phyloP scores from a whole-genome alignment of 1,140 invertebrate genomes.

The Campodea augens region DNA sequence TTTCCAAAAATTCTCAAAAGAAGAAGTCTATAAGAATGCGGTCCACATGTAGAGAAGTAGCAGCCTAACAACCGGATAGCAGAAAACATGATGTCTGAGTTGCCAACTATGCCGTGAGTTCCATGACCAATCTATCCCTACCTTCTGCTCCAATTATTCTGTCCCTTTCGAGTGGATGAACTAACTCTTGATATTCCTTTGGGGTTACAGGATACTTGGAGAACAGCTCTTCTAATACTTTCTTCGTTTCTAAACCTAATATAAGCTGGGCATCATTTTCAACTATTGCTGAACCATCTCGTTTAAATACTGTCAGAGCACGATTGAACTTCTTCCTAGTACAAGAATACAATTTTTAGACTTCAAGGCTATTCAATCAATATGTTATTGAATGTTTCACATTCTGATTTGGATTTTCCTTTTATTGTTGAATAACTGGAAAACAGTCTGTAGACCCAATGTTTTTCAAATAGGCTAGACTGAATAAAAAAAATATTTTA shows the following conservation, averaged over 20 bases:
- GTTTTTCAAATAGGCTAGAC: neutral
- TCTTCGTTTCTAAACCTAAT: constrained; percentile 38
- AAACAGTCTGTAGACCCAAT: neutral
- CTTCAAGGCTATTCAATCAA: neutral
- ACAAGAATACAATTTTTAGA: constrained; percentile 10
- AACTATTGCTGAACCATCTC: constrained; percentile 44
- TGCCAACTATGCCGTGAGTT: neutral
- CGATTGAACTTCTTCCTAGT: constrained; percentile 44
- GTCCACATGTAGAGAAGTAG: too few relatives aligned
- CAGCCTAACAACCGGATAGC: too few relatives aligned
- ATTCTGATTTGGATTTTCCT: neutral
- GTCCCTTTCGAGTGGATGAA: constrained; percentile 33
- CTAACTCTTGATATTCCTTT: constrained; percentile 44
- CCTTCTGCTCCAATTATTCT: constrained; percentile 20
- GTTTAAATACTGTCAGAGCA: constrained; percentile 51
- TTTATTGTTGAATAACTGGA: neutral
- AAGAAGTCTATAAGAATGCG: too few relatives aligned
- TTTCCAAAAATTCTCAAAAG: too few relatives aligned
- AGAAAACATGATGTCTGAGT: too few relatives aligned
- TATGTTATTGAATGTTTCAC: neutral
- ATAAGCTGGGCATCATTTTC: constrained; percentile 47
- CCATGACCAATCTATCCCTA: constrained; percentile 15
- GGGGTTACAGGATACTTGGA: constrained; percentile 47
- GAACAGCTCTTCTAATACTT: constrained; percentile 34
- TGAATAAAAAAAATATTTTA: neutral